A percentile compares a stretch with the other conserved stretches of the same genome.
phyloP scores from a whole-genome alignment of 2,113 vertebrate species.

The Glaucomys volans region DNA sequence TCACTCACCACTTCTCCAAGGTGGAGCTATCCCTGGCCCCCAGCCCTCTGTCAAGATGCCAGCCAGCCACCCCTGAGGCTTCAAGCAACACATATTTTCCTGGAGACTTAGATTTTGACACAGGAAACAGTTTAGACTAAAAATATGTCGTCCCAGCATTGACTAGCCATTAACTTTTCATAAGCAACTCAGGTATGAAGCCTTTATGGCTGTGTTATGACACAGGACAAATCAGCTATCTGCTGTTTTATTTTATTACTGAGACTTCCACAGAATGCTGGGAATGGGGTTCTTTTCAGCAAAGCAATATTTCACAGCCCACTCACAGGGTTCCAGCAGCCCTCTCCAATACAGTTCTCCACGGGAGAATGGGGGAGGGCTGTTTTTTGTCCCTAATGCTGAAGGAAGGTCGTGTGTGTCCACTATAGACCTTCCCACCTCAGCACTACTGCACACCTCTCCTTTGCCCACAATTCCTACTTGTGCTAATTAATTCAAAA shows the following conservation, averaged over 20 bases:
- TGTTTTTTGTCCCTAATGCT: neutral
- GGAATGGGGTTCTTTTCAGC: neutral
- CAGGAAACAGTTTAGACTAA: slow-evolving; percentile 31
- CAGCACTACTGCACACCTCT: neutral
- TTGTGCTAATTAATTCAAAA: too few species aligned
- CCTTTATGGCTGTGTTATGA: slow-evolving; percentile 12
- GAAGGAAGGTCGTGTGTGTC: neutral
- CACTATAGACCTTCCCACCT: neutral
- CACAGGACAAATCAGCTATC: slow-evolving; percentile 34
- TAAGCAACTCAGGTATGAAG: slow-evolving; percentile 47
- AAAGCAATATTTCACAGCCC: neutral
- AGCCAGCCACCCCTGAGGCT: neutral
- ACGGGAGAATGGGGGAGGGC: fast-evolving
- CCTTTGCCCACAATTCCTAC: neutral
- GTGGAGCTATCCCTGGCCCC: neutral
- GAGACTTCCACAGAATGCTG: neutral
- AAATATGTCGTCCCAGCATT: slow-evolving; percentile 34
- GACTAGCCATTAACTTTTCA: slow-evolving; percentile 61
- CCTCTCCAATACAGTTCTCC: neutral
- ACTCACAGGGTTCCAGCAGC: fast-evolving
- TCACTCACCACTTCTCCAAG: fast-evolving
- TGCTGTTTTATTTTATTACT: slow-evolving; percentile 14
- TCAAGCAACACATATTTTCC: slow-evolving; percentile 26
- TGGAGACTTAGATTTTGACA: slow-evolving; percentile 36
- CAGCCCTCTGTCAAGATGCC: neutral